Evolutionary conservation across 2,113 vertebrate genomes (phyloP), one percentile per base, ranked within the genome.

Genomic region (Corythaixoides concolor): DNA sequence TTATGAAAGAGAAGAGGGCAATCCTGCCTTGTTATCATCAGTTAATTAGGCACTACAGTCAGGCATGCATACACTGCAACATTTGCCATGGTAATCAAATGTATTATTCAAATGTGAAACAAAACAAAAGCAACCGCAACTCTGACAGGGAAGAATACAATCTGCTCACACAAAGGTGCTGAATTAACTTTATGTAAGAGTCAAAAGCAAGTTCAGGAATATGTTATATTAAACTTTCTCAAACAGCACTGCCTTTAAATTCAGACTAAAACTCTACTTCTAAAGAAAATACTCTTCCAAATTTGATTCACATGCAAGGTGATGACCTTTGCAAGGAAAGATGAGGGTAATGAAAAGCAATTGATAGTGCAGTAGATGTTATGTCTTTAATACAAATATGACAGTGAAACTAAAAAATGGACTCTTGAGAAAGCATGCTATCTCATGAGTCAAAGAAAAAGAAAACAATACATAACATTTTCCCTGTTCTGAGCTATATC

Each of bases 21-120:
- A 96, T 91, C 93, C 97, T 96, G 97, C 96, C 98, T 98, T 97
- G 97, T 98, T 98, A 98, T 98, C 98, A 97, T 97, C 98, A 97
- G 98, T 97, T 98, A 98, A 99, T 99, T 98, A 99, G 98, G 98
- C 97, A 96, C 98, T 97, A 98, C 98, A 98, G 94, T 95, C 96
- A 97, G 95, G 97, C 97, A 86, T 94, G 97, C 97, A 94, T 37
- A 95, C 67, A 81, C 95, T 33, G 64, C 95, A 93, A 95, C 97
- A 96, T 97, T 97, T 97, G 95, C 97, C 97, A 97, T 93, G 97
- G 98, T 97, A 98, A 99, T 98, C 98, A 98, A 98, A 98, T 97
- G 97, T 96, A 97, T 98, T 98, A 98, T 98, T 98, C 97, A 96
- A 95, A 98, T 83, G 80, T n/a, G 90, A 95, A 94, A 94, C 93